Evolutionary conservation across 2,113 vertebrate genomes (phyloP).

Genomic region (Andinoacara biseriatus): DNA sequence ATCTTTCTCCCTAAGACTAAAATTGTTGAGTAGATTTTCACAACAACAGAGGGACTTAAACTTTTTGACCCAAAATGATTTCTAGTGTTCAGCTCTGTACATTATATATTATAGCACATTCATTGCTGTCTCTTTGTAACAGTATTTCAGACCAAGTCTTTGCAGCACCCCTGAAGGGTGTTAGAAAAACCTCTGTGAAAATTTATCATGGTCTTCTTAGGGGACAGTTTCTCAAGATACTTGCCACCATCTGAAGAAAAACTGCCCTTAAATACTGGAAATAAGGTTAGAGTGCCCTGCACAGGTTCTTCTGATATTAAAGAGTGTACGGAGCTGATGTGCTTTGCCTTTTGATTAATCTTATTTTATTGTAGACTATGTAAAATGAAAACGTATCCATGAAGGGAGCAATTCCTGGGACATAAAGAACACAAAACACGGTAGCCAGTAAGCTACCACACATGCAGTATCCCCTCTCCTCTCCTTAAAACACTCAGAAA

Average conservation of each 20-base stretch:
- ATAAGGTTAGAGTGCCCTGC: not conserved
- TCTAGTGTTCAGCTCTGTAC: not conserved
- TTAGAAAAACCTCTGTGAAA: not conserved
- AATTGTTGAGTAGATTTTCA: not conserved
- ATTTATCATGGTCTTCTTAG: not conserved
- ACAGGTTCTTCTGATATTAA: constrained; percentile 3
- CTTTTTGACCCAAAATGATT: not conserved
- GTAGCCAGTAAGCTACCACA: not conserved
- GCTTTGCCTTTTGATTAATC: not conserved
- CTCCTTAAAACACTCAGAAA: not conserved
- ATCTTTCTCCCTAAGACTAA: not conserved
- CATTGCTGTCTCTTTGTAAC: constrained; percentile 9
- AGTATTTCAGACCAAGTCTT: not conserved
- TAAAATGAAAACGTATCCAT: not conserved
- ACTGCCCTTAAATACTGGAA: not conserved
- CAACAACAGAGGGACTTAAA: not conserved
- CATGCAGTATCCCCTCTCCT: not conserved
- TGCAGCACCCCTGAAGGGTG: not conserved
- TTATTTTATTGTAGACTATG: not conserved
- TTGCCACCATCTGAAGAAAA: not conserved
- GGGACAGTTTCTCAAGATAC: constrained; percentile 15
- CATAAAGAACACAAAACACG: not conserved
- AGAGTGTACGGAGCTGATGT: not conserved
- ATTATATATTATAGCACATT: too few species aligned
- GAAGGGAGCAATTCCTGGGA: not conserved